Percentiles rank a stretch among this genome's conserved stretches.
phyloP scores from a whole-genome alignment of 35 echinoderm and acorn worm genomes.

The Eucidaris tribuloides region DNA sequence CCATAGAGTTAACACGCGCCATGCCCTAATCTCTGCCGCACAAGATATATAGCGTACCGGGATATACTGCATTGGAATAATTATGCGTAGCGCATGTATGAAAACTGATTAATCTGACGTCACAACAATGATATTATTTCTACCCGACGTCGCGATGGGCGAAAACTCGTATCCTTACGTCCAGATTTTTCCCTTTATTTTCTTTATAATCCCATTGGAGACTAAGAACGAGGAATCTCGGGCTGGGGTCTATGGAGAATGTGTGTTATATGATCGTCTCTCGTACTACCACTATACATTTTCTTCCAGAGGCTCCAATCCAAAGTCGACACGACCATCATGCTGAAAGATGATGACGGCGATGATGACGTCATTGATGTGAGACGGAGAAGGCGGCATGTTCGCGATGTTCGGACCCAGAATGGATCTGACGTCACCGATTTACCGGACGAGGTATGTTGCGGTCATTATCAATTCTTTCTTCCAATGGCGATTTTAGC shows the following conservation, averaged over 20 bases:
- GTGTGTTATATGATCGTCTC: neutral
- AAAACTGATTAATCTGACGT: neutral
- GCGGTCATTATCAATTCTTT: no score
- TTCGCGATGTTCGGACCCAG: neutral
- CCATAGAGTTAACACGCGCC: no score
- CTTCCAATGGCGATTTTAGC: no score
- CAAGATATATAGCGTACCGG: no score
- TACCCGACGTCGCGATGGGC: neutral
- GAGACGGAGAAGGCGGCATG: neutral
- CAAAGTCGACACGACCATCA: constrained; percentile 1
- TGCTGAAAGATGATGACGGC: neutral
- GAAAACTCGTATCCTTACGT: neutral
- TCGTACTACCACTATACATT: neutral
- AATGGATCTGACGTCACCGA: no score
- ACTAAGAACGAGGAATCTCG: neutral
- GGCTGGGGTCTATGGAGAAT: neutral
- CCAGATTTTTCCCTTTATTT: neutral
- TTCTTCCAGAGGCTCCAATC: neutral
- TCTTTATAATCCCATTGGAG: neutral
- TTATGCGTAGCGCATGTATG: no score
- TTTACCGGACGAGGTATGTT: no score
- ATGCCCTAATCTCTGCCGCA: no score
- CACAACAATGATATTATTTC: neutral
- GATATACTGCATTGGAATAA: no score
- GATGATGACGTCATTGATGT: neutral